Base-by-base conservation (phyloP, 2,888 invertebrate species). In the Synergus itoensis region DNA sequence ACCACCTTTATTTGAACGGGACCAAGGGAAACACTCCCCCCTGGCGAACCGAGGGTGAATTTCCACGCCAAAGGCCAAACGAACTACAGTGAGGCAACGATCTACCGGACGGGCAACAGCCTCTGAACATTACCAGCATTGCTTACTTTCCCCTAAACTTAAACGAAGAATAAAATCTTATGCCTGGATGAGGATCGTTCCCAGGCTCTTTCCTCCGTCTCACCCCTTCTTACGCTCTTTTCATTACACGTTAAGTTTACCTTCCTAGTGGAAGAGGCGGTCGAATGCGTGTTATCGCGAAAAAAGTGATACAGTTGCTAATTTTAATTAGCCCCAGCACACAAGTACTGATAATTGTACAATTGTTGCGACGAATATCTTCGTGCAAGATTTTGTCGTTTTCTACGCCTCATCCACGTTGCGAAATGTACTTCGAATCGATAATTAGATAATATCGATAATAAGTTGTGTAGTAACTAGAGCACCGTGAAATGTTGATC, bases 11-110 rank as follows among this genome's bases (percentile, higher is more conserved):
- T 62, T 11, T 79, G 60, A 77, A 78, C 57, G 81, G 79, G 67
- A 65, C 77, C 81, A 82, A 82, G 82, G 82, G 82, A 76, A 73
- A 80, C 78, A 82, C 80, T 80, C 80, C 80, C 75, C 64, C 75
- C 64, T 82, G 81, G 79, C 77, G 76, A 79, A 77, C 77, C 77
- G 80, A 81, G 83, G 84, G 84, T 83, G 79, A 79, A 77, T 83
- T 80, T 84, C 78, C 76, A 82, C 79, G 79, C 77, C 80, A 76
- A 80, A 76, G 81, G 77, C 76, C 73, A 69, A 80, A 18, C 28
- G 69, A 73, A 73, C 81, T 78, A 81, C 82, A 84, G 84, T 84
- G 75, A 80, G 82, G 73, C 80, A 80, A 75, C 18, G 77, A 79
- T 78, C 80, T 78, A 63, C 77, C 78, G 81, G 75, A 80, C 82